These are phyloP conservation scores for Anarsia innoxiella DNA, from an alignment of 2,888 invertebrate species.

Conservation along the genomic window DNA sequence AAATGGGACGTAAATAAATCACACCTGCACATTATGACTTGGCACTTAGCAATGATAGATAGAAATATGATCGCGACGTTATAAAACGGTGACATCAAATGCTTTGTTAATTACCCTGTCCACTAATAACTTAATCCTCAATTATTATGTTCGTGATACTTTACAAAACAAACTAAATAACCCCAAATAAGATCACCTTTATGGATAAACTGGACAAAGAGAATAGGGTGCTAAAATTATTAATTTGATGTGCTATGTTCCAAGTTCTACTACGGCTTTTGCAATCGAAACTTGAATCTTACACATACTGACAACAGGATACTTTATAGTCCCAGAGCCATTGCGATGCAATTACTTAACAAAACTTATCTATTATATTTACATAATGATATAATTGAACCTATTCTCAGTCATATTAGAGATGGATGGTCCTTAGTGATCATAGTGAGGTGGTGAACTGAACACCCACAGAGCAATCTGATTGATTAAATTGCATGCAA, in stretches of 20 bases:
- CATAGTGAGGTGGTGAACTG: conserved; percentile 11
- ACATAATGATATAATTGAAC: conserved; percentile 59
- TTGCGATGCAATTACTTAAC: conserved; percentile 30
- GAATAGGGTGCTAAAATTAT: conserved; percentile 15
- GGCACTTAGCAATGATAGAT: conserved; percentile 9
- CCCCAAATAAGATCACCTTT: too few relatives aligned
- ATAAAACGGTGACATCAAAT: conserved; percentile 31
- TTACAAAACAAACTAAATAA: too few relatives aligned
- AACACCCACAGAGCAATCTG: too few relatives aligned
- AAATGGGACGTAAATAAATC: neutral
- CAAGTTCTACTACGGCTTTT: conserved; percentile 16
- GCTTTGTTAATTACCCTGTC: conserved; percentile 48
- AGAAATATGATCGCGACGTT: conserved; percentile 3
- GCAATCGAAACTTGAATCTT: conserved; percentile 29
- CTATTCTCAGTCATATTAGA: conserved; percentile 69
- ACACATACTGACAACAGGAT: conserved; percentile 29
- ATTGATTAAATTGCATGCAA: neutral
- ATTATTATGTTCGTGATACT: too few relatives aligned
- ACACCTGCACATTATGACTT: conserved; percentile 1
- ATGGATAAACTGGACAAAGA: conserved; percentile 14
- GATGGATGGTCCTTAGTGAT: conserved; percentile 33
- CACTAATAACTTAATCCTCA: conserved; percentile 27
- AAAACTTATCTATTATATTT: conserved; percentile 51
- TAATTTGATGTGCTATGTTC: conserved; percentile 21
- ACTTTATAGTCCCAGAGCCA: conserved; percentile 31